phyloP scores from a whole-genome alignment of 2,888 invertebrate genomes.

The Eulithis testata region DNA sequence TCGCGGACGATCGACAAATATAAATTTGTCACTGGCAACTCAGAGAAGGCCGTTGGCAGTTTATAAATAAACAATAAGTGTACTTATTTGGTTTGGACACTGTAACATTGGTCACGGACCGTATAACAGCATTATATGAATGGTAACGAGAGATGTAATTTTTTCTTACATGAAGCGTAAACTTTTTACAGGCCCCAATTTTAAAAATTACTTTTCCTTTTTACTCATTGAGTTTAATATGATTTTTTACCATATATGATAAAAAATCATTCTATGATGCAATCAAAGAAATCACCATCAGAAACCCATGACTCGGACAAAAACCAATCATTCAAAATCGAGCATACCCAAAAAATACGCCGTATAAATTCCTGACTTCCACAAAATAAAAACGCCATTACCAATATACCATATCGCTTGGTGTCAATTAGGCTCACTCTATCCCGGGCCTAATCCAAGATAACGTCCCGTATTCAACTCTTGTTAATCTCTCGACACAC shows the following conservation, averaged over 20 bases:
- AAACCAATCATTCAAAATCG: neutral
- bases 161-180: too few species aligned
- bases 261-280: too few species aligned
- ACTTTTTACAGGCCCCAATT: too few species aligned
- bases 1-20: conserved; percentile 77
- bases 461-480: conserved; percentile 62
- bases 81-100: conserved; percentile 69
- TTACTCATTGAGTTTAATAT: too few species aligned
- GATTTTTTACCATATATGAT: too few species aligned
- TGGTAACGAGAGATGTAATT: conserved; percentile 49
- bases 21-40: conserved; percentile 80
- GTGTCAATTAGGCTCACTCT: conserved; percentile 78
- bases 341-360: conserved; percentile 23
- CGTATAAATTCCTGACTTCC: conserved; percentile 29
- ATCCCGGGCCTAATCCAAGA: conserved; percentile 74
- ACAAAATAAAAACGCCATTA: conserved; percentile 68
- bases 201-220: too few species aligned
- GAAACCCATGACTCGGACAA: neutral
- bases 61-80: conserved; percentile 83
- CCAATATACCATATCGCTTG: conserved; percentile 77
- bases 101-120: conserved; percentile 72
- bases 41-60: conserved; percentile 69
- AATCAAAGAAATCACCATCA: neutral
- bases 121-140: conserved; percentile 59
- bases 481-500: conserved; percentile 69